Conservation (phyloP, 2,797 vertebrate genomes). For the Cryptoprocta ferox region DNA sequence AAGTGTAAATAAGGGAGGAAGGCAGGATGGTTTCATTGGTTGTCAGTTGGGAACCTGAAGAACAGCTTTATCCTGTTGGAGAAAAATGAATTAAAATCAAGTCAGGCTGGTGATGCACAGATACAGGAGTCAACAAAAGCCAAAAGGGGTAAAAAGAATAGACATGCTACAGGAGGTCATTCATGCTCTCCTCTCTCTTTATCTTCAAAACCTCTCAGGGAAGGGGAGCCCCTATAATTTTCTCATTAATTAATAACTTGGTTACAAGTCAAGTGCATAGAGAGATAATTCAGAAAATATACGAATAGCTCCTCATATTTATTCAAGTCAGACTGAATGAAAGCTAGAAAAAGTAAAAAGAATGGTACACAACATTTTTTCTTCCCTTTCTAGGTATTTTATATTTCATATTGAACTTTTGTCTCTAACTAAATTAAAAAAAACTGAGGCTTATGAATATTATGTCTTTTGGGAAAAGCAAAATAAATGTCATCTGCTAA, state of each 20-base stretch:
- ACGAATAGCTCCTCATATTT: neutral
- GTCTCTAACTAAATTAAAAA: neutral
- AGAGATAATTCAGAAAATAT: neutral
- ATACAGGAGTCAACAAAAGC: neutral
- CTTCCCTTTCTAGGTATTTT: neutral
- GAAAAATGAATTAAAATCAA: conserved; percentile 7
- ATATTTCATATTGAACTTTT: conserved; percentile 31
- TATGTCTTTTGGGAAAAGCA: conserved; percentile 33
- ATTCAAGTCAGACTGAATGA: conserved; percentile 50
- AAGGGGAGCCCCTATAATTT: neutral
- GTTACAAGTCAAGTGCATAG: neutral
- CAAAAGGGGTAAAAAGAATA: neutral
- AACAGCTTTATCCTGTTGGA: neutral
- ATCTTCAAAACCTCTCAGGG: neutral
- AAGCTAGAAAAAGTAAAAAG: neutral
- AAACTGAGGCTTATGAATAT: neutral
- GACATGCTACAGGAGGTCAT: neutral
- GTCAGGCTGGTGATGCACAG: neutral
- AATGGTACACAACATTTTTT: neutral
- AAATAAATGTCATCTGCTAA: conserved; percentile 14
- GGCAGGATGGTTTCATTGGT: neutral
- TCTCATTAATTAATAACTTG: conserved; percentile 38
- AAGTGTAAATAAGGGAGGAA: neutral
- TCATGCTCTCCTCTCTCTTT: neutral
- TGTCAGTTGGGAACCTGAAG: neutral